Evolutionary conservation across 2,113 vertebrate species (phyloP).

Genomic region (Hymenochirus boettgeri): DNA sequence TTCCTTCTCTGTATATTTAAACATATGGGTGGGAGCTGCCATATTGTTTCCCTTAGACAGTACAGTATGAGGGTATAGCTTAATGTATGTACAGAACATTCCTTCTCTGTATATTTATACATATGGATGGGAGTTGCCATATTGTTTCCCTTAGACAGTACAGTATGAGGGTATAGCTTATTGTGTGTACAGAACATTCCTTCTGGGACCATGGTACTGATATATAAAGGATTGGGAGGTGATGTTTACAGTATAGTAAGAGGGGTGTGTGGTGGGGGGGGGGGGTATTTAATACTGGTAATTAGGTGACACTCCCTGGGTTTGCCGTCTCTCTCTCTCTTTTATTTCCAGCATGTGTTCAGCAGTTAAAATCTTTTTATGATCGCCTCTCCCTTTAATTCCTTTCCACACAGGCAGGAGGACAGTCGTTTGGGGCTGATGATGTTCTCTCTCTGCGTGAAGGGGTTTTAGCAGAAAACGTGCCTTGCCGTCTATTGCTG

Average conservation of each 20-base stretch:
- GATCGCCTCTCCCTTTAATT: background rate
- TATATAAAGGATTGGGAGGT: background rate
- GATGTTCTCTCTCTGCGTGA: background rate
- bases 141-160: no score
- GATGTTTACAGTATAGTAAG: background rate
- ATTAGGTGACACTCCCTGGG: slow-evolving; percentile 30
- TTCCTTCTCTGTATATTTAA: no score
- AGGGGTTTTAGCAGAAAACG: background rate
- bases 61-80: no score
- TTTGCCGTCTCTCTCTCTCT: slow-evolving; percentile 20
- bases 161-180: no score
- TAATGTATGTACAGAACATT: no score
- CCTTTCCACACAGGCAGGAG: no score
- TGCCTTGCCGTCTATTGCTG: slow-evolving; percentile 1
- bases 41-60: no score
- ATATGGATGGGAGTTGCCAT: no score
- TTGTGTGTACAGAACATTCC: no score
- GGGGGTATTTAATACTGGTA: slow-evolving; percentile 26
- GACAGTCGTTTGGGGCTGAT: no score
- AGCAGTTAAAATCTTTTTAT: slow-evolving; percentile 3
- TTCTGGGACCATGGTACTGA: background rate
- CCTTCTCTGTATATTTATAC: no score
- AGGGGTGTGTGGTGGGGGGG: slow-evolving; percentile 15
- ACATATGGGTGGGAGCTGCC: no score
- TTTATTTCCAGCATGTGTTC: background rate